Percentiles rank a stretch among this genome's conserved stretches.
phyloP scores from a whole-genome alignment of 2,113 vertebrate species.

The Plecotus auritus region DNA sequence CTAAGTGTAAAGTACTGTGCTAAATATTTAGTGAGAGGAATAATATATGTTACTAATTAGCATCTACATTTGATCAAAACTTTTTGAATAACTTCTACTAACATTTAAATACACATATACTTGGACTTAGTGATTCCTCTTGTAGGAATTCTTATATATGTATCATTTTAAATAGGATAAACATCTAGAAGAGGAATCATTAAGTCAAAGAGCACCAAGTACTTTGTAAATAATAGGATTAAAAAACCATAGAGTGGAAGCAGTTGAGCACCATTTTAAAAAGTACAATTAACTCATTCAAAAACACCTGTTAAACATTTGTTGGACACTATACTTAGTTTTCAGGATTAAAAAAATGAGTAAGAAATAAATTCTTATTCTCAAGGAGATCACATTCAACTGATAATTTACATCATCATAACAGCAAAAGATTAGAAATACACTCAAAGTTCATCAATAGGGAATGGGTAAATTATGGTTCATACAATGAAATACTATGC shows the following conservation, averaged over 20 bases:
- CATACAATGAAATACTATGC: neutral
- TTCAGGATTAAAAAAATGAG: constrained; percentile 27
- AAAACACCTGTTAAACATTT: neutral
- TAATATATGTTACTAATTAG: neutral
- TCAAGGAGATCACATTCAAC: constrained; percentile 13
- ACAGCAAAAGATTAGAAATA: constrained; percentile 3
- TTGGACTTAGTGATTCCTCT: constrained; percentile 7
- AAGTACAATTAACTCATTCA: constrained; percentile 23
- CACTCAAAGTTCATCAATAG: constrained; percentile 20
- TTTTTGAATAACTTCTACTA: neutral
- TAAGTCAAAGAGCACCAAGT: neutral
- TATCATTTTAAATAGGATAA: constrained; percentile 37
- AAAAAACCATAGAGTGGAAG: neutral
- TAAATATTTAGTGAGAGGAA: neutral
- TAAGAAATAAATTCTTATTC: constrained; percentile 18
- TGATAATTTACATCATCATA: neutral
- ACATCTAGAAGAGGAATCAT: neutral
- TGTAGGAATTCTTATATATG: neutral
- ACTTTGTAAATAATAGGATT: neutral
- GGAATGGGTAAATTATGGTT: neutral
- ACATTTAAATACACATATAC: neutral
- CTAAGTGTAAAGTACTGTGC: neutral
- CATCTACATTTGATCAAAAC: constrained; percentile 27
- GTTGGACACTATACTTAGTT: neutral
- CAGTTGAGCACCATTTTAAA: neutral